Base-by-base conservation (phyloP, 2,888 invertebrate genomes). In the Geotrupes spiniger region DNA sequence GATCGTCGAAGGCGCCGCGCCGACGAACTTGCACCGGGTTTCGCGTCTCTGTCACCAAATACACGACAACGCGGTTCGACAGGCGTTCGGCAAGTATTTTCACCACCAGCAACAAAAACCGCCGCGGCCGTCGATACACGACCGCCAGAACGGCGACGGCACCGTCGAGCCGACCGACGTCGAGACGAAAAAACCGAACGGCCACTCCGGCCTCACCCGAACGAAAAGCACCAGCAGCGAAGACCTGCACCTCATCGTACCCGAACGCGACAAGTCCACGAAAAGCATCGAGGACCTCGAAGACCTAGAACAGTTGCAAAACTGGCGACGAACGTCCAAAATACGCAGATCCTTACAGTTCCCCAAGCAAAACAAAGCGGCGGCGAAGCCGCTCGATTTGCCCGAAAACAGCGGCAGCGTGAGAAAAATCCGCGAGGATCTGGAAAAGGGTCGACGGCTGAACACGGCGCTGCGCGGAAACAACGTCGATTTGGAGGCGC, bases 321-420 rank as follows among this genome's bases (percentile, higher is more conserved):
- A 80, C 63, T 87, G 87, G 83, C 72, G 78, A 42, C 78, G 85
- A 56, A 80, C 82, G 39, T 84, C 84, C 9, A 80, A 80, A 59
- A 73, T 80, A 49, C 78, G 84, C 36, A 76, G 81, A 51, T 85
- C 86, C 2, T 74, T 87, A 56, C 84, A 87, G 63, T 82, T 84
- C 65, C 81, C 84, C 4, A 82, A 82, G 61, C 60, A 64, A 48
- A 64, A 59, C 36, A 63, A 61, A 44, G 37, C 39, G 2, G 42
- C 52, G n/a, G 49, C 49, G 8, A 65, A 62, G 52, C 63, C 63
- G 2, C 40, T 57, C 21, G 70, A 72, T 56, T 53, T 72, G 31
- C 78, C 79, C 2, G 72, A 73, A 52, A 76, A 72, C 49, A 74
- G 71, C 1, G 78, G 78, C 8, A 79, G 75, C 54, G 79, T 81